Evolutionary conservation across 1,140 invertebrate species (phyloP), one percentile per base, ranked within the genome.

Genomic region (Augochlora pura): DNA sequence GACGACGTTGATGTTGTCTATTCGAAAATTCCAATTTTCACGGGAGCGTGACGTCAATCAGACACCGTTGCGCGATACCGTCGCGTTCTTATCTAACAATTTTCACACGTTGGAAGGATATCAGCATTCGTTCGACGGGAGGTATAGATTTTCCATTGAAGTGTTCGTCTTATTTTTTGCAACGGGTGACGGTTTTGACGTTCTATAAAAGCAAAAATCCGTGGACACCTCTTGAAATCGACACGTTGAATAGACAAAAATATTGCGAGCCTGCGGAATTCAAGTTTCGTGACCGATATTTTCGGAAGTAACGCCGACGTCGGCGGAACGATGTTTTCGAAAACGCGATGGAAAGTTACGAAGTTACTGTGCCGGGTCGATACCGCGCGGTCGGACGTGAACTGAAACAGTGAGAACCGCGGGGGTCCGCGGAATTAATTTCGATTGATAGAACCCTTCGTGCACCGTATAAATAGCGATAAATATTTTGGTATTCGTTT

Each of bases 401-500:
- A 46, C 42, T 12, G 42, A 46, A 46, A 46, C 23, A 46, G 21
- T 23, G 23, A 5, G 14, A 54, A 72, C 21, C 3, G 4, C 6
- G 25, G 42, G 49, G 42, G 49, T 21, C 62, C 23, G 70, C 9
- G 23, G 23, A 73, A 79, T 73, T 82, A 85, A 82, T 76, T 62
- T 32, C 3, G 59, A 49, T 70, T 82, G 12, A 59, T 60, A 60
- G 67, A 27, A 52, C 74, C 18, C 54, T 46, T 6, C 9, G 18
- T 21, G 42, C 18, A 8, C 42, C 27, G 49, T 25, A 67, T 67
- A 71, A 79, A 59, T 60, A 23, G 32, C 27, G 62, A 68, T 64
- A 57, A 52, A 62, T 73, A 74, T 80, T 79, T 66, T 54, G 52
- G 54, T 73, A 80, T 79, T 78, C 74, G 79, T 79, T 63, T 52